Evolutionary conservation across 2,113 vertebrate species (phyloP).

Genomic region (Mastomys coucha): DNA sequence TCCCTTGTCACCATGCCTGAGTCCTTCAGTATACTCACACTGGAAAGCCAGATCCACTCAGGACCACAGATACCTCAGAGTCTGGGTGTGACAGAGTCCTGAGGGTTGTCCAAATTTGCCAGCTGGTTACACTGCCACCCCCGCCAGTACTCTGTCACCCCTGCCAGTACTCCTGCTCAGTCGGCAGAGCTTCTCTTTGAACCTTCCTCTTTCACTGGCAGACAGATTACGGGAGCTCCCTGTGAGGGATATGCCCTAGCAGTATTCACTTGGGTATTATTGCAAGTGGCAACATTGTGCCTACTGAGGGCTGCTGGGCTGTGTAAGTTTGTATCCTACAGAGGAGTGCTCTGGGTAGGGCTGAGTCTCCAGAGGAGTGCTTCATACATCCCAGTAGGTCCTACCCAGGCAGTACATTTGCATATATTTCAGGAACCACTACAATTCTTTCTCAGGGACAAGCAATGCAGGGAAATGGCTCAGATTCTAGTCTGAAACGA

Average conservation of each 20-base stretch:
- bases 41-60: neutral
- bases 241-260: neutral
- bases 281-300: neutral
- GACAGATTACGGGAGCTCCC: neutral
- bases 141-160: neutral
- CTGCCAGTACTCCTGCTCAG: neutral
- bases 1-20: neutral
- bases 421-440: neutral
- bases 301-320: neutral
- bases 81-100: neutral
- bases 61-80: neutral
- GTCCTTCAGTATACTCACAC: neutral
- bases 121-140: neutral
- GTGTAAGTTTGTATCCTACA: neutral
- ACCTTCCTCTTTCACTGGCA: neutral
- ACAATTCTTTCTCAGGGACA: neutral
- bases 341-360: neutral
- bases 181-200: neutral
- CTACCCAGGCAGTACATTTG: neutral
- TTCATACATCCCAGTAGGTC: neutral
- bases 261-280: neutral
- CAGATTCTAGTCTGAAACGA: neutral
- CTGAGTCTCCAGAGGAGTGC: neutral
- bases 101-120: neutral
- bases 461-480: neutral